phyloP scores from a whole-genome alignment of 2,888 invertebrate species.

The Iphiclides podalirius region DNA sequence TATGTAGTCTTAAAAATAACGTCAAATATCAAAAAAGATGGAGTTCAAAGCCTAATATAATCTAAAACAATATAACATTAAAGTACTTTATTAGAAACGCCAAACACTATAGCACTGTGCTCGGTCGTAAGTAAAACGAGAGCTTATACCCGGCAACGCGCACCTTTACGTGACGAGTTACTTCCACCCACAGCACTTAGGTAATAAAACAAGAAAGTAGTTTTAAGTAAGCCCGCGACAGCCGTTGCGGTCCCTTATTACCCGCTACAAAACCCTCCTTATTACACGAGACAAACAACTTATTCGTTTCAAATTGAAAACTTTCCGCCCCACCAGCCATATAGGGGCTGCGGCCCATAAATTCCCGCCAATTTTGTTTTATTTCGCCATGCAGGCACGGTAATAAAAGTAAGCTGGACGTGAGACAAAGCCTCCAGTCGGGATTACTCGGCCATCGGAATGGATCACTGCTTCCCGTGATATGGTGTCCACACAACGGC shows the following conservation, averaged over 20 bases:
- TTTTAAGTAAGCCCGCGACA: conserved; percentile 75
- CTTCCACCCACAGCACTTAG: conserved; percentile 62
- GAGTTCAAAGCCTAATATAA: no score
- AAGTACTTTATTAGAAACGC: conserved; percentile 19
- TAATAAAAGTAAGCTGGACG: conserved; percentile 80
- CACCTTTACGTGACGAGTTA: conserved; percentile 41
- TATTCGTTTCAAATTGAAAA: conserved; percentile 80
- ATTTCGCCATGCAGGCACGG: conserved; percentile 77
- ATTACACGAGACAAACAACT: conserved; percentile 77
- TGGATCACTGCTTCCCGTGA: conserved; percentile 73
- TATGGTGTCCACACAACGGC: conserved; percentile 66
- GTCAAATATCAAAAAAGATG: no score
- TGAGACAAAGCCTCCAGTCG: conserved; percentile 73
- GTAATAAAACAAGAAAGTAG: conserved; percentile 78
- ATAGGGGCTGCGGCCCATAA: conserved; percentile 72
- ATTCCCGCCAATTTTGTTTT: conserved; percentile 80
- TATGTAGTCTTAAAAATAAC: no score
- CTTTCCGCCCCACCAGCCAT: conserved; percentile 77
- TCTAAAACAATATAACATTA: background rate
- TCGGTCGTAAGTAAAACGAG: conserved; percentile 22
- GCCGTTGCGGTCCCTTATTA: conserved; percentile 70
- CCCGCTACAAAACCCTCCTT: conserved; percentile 72
- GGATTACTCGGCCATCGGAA: conserved; percentile 75
- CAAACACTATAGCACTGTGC: conserved; percentile 17
- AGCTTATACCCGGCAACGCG: conserved; percentile 30